Evolutionary conservation across 2,797 vertebrate genomes (phyloP).

Genomic region (Halcyon badia): DNA sequence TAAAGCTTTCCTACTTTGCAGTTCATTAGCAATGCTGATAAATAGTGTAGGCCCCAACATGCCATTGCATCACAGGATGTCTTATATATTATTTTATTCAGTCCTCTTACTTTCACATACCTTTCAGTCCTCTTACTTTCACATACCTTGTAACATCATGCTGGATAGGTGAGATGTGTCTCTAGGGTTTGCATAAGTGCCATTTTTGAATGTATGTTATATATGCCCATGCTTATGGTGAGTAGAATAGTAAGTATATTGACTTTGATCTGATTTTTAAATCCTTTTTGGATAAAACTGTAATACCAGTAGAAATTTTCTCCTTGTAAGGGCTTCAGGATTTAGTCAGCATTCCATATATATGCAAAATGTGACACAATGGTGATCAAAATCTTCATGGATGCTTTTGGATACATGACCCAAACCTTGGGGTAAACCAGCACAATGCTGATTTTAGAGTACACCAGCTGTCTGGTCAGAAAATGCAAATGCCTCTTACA

Average conservation of each 20-base stretch:
- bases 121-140: constrained; percentile 15
- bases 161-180: background rate
- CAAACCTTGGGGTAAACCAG: background rate
- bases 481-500: constrained; percentile 11
- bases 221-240: background rate
- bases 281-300: background rate
- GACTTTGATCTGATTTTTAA: background rate
- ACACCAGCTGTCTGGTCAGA: background rate
- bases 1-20: background rate
- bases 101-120: background rate
- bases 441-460: background rate
- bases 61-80: background rate
- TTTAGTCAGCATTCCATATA: background rate
- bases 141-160: background rate
- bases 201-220: constrained; percentile 22
- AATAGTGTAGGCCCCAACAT: background rate
- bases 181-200: constrained; percentile 1
- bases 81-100: background rate
- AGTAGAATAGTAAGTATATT: background rate
- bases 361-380: background rate
- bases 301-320: background rate
- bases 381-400: background rate
- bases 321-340: constrained; percentile 22
- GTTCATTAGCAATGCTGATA: background rate
- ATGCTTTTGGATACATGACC: background rate